Conservation (phyloP, 2,113 vertebrate species). For the Willisornis vidua region DNA sequence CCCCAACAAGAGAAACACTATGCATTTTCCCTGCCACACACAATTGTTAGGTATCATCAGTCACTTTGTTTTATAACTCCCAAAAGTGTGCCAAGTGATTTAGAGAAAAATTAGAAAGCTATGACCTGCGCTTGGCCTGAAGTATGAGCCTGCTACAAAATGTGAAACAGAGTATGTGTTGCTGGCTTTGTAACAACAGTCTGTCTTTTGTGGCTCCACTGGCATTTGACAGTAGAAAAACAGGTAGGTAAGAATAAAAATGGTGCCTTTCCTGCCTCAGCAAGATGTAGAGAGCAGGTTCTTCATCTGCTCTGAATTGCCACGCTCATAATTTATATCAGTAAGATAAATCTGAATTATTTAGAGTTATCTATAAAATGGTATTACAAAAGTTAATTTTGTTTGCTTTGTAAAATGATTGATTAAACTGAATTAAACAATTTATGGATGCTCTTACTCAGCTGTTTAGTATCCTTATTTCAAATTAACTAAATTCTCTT, state of each 20-base stretch:
- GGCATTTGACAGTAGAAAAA: not conserved
- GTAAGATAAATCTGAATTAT: not conserved
- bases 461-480: not conserved
- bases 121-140: not conserved
- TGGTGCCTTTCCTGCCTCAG: not conserved
- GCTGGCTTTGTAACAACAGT: not conserved
- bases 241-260: not conserved
- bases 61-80: slow-evolving; percentile 24
- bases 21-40: not conserved
- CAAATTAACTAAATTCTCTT: not conserved
- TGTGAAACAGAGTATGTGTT: not conserved
- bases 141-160: not conserved
- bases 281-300: not conserved
- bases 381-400: not conserved
- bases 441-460: not conserved
- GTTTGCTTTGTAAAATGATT: not conserved
- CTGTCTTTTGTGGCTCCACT: not conserved
- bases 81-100: not conserved
- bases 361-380: not conserved
- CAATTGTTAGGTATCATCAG: not conserved
- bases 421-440: not conserved
- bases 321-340: not conserved
- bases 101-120: slow-evolving; percentile 21
- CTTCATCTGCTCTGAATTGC: not conserved
- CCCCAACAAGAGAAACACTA: not conserved